Conservation (phyloP, 2,797 vertebrate genomes). For the Hybognathus amarus region DNA sequence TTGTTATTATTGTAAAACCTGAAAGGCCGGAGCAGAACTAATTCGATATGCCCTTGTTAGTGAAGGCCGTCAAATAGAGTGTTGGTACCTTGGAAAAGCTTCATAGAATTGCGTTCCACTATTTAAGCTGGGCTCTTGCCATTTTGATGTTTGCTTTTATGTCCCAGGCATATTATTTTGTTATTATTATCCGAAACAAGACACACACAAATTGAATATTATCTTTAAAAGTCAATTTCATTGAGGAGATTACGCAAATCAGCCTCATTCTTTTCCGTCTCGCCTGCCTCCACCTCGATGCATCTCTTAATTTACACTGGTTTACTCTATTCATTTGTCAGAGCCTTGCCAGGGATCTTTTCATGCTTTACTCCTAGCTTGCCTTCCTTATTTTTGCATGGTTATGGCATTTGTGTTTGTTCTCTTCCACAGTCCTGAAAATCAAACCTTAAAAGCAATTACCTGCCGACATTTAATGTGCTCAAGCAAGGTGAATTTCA, state of each 20-base stretch:
- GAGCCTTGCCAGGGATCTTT: conserved; percentile 70
- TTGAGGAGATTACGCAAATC: conserved; percentile 82
- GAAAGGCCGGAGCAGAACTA: conserved; percentile 69
- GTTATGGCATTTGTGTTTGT: conserved; percentile 71
- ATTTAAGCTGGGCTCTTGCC: conserved; percentile 67
- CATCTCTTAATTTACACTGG: conserved; percentile 80
- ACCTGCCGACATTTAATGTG: conserved; percentile 72
- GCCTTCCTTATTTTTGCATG: conserved; percentile 75
- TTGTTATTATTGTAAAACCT: conserved; percentile 65
- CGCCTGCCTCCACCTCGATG: conserved; percentile 75
- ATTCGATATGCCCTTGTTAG: conserved; percentile 72
- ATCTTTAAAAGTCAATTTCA: conserved; percentile 84
- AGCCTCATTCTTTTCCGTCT: conserved; percentile 71
- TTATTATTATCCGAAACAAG: conserved; percentile 77
- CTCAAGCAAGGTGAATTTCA: conserved; percentile 69
- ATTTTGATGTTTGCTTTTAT: conserved; percentile 81
- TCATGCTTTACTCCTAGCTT: conserved; percentile 70
- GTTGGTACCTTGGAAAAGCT: conserved; percentile 69
- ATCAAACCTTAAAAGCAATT: conserved; percentile 78
- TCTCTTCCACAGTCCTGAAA: conserved; percentile 55
- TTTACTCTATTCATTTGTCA: conserved; percentile 82
- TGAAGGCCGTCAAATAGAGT: conserved; percentile 70
- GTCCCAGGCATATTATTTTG: conserved; percentile 80
- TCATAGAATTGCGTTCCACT: conserved; percentile 63
- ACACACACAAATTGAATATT: conserved; percentile 80